Evolutionary conservation across 2,888 invertebrate genomes (phyloP).

Genomic region (Diplolepis rosae): DNA sequence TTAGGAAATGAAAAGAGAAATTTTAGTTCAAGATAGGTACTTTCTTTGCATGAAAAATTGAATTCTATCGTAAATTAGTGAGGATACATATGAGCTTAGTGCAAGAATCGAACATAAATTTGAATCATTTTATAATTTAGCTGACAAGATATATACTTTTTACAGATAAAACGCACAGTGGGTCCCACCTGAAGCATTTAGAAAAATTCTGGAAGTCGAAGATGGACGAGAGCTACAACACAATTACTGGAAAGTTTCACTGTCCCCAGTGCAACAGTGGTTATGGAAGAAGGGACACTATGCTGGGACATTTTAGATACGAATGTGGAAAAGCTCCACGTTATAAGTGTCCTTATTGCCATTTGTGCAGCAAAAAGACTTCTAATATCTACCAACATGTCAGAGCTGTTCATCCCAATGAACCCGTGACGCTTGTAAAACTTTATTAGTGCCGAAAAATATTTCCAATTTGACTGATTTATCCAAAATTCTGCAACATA

Average conservation of each 20-base stretch:
- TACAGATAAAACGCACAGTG: constrained; percentile 26
- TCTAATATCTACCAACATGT: constrained; percentile 69
- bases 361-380: constrained; percentile 66
- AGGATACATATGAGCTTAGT: neutral
- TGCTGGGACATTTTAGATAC: constrained; percentile 68
- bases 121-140: neutral
- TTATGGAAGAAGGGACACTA: constrained; percentile 34
- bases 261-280: constrained; percentile 32
- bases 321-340: constrained; percentile 70
- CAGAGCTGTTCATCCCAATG: constrained; percentile 60
- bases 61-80: neutral
- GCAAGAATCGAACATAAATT: neutral
- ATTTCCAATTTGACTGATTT: too few species aligned
- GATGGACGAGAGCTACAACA: constrained; percentile 15
- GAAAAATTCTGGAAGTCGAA: constrained; percentile 5
- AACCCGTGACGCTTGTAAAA: constrained; percentile 63
- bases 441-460: constrained; percentile 55
- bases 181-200: neutral
- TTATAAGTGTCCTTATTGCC: constrained; percentile 66
- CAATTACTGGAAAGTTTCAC: constrained; percentile 11
- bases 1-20: neutral
- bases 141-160: constrained; percentile 6
- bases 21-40: neutral
- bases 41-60: constrained; percentile 12
- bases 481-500: too few species aligned